Conservation (phyloP, 2,113 vertebrate species). For the Oceanodroma tethys region DNA sequence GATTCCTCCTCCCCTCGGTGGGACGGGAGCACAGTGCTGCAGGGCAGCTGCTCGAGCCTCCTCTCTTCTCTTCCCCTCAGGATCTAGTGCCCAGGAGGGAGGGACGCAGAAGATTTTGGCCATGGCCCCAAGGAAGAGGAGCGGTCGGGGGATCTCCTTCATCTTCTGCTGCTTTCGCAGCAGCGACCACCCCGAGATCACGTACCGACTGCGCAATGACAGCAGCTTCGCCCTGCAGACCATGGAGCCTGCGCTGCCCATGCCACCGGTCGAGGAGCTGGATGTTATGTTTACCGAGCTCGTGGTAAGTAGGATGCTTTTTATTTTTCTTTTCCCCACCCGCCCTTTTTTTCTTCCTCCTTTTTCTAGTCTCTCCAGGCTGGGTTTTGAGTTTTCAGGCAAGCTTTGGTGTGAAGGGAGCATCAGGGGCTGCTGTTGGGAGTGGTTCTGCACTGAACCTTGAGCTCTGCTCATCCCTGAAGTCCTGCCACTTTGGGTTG, state of each 20-base stretch:
- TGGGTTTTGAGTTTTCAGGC: neutral
- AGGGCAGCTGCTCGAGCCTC: neutral
- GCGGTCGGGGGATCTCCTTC: slow-evolving; percentile 86
- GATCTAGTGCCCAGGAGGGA: slow-evolving; percentile 69
- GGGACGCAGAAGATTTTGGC: slow-evolving; percentile 34
- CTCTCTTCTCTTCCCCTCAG: slow-evolving; percentile 28
- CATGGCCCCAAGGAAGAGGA: slow-evolving; percentile 96
- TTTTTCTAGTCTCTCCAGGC: neutral
- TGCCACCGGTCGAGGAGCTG: slow-evolving; percentile 91
- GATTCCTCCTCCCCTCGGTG: neutral
- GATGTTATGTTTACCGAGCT: slow-evolving; percentile 94
- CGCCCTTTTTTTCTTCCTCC: accelerated
- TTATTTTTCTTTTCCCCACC: neutral
- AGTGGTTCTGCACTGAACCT: neutral
- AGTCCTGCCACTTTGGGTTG: neutral
- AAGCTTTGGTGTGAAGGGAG: neutral
- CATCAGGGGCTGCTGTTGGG: neutral
- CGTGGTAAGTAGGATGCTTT: slow-evolving; percentile 80
- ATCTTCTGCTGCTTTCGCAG: slow-evolving; percentile 97
- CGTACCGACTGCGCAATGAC: slow-evolving; percentile 91
- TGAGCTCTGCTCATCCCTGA: neutral
- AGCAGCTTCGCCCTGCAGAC: slow-evolving; percentile 90
- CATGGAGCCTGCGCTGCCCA: slow-evolving; percentile 92
- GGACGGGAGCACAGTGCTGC: neutral
- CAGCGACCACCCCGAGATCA: slow-evolving; percentile 96